Percentiles rank a stretch among this genome's conserved stretches.
phyloP scores from a whole-genome alignment of 2,888 invertebrate genomes.

The Choreutis nemorana region DNA sequence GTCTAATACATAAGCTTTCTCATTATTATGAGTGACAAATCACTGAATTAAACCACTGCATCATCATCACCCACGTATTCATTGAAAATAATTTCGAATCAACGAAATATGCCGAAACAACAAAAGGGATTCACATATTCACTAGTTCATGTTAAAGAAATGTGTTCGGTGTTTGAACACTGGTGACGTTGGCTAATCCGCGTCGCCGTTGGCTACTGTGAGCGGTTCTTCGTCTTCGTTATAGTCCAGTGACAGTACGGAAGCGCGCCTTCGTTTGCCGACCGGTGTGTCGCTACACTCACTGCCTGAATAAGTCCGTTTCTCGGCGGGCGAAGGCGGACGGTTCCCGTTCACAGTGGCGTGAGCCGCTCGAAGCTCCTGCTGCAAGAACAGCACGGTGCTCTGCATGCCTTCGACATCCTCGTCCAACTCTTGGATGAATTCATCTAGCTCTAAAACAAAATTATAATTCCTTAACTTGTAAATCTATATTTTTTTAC shows the following conservation, averaged over 20 bases:
- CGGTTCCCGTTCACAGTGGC: conserved; percentile 48
- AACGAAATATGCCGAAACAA: conserved; percentile 23
- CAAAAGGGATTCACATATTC: conserved; percentile 28
- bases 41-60: too few species aligned
- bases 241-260: conserved; percentile 76
- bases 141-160: conserved; percentile 33
- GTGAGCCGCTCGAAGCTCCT: conserved; percentile 84
- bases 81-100: conserved; percentile 27
- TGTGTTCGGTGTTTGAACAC: conserved; percentile 35
- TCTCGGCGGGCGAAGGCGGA: conserved; percentile 36
- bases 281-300: conserved; percentile 50
- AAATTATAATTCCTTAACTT: too few species aligned
- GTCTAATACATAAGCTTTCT: conserved; percentile 39
- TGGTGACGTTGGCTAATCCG: conserved; percentile 44
- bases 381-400: conserved; percentile 92
- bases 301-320: conserved; percentile 49
- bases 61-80: conserved; percentile 38
- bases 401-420: conserved; percentile 99
- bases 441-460: conserved; percentile 88
- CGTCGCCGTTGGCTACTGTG: conserved; percentile 74
- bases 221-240: conserved; percentile 79
- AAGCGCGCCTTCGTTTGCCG: conserved; percentile 75
- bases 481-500: too few species aligned
- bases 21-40: conserved; percentile 29
- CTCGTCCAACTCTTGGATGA: conserved; percentile 94